phyloP scores from a whole-genome alignment of 2,113 vertebrate genomes.

The Dipodomys ordii region DNA sequence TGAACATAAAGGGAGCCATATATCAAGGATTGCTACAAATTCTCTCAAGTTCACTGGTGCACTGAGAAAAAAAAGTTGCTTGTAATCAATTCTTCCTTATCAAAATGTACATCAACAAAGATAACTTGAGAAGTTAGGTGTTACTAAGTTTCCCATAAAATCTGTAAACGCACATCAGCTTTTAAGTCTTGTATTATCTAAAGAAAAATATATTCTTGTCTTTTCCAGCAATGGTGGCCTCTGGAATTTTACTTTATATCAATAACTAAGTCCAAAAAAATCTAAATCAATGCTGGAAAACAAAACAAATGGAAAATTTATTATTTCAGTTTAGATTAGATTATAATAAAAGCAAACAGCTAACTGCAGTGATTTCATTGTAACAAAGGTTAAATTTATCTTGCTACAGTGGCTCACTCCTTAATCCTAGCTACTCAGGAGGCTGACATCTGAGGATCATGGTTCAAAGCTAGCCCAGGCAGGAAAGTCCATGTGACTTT shows the following conservation, averaged over 20 bases:
- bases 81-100: background rate
- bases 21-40: conserved; percentile 25
- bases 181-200: background rate
- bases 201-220: background rate
- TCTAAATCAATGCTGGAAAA: background rate
- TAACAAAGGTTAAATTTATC: background rate
- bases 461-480: too few species aligned
- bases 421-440: too few species aligned
- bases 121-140: background rate
- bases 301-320: background rate
- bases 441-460: too few species aligned
- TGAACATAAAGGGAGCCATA: background rate
- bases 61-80: background rate
- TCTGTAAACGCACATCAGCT: background rate
- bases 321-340: background rate
- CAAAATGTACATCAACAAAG: background rate
- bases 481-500: too few species aligned
- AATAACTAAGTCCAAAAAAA: background rate
- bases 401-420: background rate
- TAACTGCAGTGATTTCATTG: background rate
- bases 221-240: background rate
- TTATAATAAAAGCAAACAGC: background rate
- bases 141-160: background rate
- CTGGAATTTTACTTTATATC: background rate
- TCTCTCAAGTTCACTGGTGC: background rate